Evolutionary conservation across 1,140 invertebrate species (phyloP).

Genomic region (Pachyrhynchus sulphureomaculatus): DNA sequence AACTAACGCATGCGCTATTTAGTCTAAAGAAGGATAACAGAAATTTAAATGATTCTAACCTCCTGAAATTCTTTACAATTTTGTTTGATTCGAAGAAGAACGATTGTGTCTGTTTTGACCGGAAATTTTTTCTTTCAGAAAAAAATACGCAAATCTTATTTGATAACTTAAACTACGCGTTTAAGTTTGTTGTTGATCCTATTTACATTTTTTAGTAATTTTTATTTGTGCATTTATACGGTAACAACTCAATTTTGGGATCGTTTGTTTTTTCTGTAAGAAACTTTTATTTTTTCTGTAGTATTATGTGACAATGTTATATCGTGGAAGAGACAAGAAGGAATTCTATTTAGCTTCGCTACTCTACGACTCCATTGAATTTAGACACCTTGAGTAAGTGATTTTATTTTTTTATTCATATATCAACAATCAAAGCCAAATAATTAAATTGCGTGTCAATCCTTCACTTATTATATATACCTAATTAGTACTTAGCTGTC

Average conservation of each 20-base stretch:
- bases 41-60: conserved; percentile 20
- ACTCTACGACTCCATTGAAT: conserved; percentile 49
- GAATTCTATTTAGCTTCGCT: conserved; percentile 48
- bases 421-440: too few species aligned
- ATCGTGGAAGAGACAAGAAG: conserved; percentile 33
- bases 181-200: too few species aligned
- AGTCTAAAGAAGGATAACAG: neutral
- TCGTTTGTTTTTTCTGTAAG: neutral
- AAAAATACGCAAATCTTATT: neutral
- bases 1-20: conserved; percentile 1
- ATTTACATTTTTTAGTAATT: too few species aligned
- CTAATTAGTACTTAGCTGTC: too few species aligned
- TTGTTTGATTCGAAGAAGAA: conserved; percentile 1
- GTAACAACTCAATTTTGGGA: too few species aligned
- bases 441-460: too few species aligned
- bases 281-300: neutral
- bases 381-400: conserved; percentile 44
- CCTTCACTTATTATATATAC: too few species aligned
- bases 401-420: neutral
- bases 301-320: conserved; percentile 26
- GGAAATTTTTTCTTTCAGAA: neutral
- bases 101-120: neutral
- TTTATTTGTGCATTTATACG: too few species aligned
- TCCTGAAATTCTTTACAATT: conserved; percentile 15
- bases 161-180: neutral